Base-by-base conservation (phyloP, 2,113 vertebrate genomes). In the Paramisgurnus dabryanus region DNA sequence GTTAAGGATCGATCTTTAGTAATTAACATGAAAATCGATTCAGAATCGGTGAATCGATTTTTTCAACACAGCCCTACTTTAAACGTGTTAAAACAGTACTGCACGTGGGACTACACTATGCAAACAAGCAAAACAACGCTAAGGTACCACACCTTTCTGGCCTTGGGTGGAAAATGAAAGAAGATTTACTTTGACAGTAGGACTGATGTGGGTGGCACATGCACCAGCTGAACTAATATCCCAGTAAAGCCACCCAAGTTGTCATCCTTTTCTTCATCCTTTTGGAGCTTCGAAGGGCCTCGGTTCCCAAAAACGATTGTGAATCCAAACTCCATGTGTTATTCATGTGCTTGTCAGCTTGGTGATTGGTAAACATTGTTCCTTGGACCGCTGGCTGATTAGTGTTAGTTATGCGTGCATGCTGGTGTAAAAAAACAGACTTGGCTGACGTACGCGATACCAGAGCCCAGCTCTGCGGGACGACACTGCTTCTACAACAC, bases 371-470 rank as follows among this genome's bases (percentile, higher is more conserved):
- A 80, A 87, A 84, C 83, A 78, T 5, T 45, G 47, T 45, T 76
- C 71, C 71, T 76, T 65, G 72, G 84, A 73, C 80, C 9, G 13
- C 77, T 82, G 47, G 7, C 53, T 85, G 86, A 87, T 83, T 87
- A 80, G 77, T 47, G 67, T 65, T 76, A 67, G 74, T 18, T 27
- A 68, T 55, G 58, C 58, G 15, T 57, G 18, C 40, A 67, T 78
- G 50, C 72, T 55, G 76, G 72, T 63, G 79, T 66, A 45, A 61
- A 58, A 58, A n/a, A 55, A 73, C 39, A 34, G 43, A 40, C 53
- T 79, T 61, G 27, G 17, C 15, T 22, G 49, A 27, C 22, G 11
- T 64, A 34, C 18, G 40, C 13, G 4, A 6, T 64, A 11, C 75
- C 58, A n/a, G 57, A 71, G 73, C n/a, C 27, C 63, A 27, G 80